Evolutionary conservation across 2,113 vertebrate genomes (phyloP), one percentile per base, ranked within the genome.

Genomic region (Burhinus bistriatus): DNA sequence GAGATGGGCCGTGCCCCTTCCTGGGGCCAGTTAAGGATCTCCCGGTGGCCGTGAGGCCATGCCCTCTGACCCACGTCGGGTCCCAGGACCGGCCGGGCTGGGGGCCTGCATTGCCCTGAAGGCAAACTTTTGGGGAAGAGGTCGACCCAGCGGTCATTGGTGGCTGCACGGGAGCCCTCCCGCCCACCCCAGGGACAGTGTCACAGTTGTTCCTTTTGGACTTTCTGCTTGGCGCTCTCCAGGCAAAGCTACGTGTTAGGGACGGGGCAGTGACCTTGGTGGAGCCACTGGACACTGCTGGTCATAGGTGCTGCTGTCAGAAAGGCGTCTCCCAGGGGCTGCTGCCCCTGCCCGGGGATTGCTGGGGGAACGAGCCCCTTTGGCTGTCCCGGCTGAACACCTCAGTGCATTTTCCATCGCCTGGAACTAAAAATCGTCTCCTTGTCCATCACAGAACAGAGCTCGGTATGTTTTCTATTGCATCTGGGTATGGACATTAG

Each of bases 131-230:
- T 19, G 36, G 69, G 78, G 69, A 69, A 26, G 34, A 38, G 34
- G 44, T 1, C n/a, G 42, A 36, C 20, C 61, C 30, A 6, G 2
- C 38, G 29, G 75, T 5, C 29, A 1, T 2, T 12, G 79, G 0
- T 4, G 75, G 40, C 0, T 27, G 85, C 20, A 13, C 49, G 6
- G 49, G 49, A 51, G 49, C 49, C 49, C 49, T 25, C 12, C 49
- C 3, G 7, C 0, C 61, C 7, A 15, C 29, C 77, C 57, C 19
- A 11, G 54, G 45, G 65, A 52, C 32, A 9, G 16, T 1, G 38
- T 27, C 75, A 34, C n/a, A 4, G 47, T 25, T n/a, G 44, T 30
- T 76, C 78, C 84, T 71, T 70, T 8, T 12, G 61, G 34, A 5
- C 9, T 32, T 34, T 5, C 58, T 70, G 72, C 47, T 54, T 34